A percentile compares a stretch with the other conserved stretches of the same genome.
phyloP scores from a whole-genome alignment of 2,888 invertebrate genomes.

The Napeogenes sylphis region DNA sequence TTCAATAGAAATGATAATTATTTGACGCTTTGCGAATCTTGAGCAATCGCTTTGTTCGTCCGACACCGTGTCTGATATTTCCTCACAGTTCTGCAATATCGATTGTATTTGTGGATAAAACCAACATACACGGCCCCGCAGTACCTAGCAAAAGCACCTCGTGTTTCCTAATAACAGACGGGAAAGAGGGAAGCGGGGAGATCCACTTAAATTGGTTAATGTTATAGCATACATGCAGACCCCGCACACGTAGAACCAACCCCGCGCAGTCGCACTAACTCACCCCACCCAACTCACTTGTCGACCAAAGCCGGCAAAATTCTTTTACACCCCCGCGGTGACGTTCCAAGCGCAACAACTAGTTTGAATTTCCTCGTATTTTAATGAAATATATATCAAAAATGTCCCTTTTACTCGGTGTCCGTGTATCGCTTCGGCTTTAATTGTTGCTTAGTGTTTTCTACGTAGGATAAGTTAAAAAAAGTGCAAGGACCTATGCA shows the following conservation, averaged over 20 bases:
- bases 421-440: constrained; percentile 52
- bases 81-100: constrained; percentile 70
- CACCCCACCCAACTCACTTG: constrained; percentile 67
- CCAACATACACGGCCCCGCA: constrained; percentile 45
- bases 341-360: constrained; percentile 69
- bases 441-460: constrained; percentile 55
- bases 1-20: constrained; percentile 27
- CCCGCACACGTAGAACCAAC: constrained; percentile 57
- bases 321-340: constrained; percentile 67
- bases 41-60: constrained; percentile 46
- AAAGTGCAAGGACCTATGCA: constrained; percentile 34
- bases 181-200: constrained; percentile 43
- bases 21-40: constrained; percentile 43
- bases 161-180: constrained; percentile 15
- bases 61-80: constrained; percentile 71
- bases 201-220: constrained; percentile 43
- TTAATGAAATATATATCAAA: constrained; percentile 40
- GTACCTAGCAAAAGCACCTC: constrained; percentile 46
- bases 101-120: constrained; percentile 67
- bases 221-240: constrained; percentile 56
- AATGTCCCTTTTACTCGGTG: constrained; percentile 41
- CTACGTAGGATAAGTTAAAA: constrained; percentile 31
- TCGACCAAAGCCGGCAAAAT: constrained; percentile 69
- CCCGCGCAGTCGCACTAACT: constrained; percentile 62
- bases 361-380: constrained; percentile 42